Conservation (phyloP, 2,113 vertebrate genomes). For the Empidonax alnorum region DNA sequence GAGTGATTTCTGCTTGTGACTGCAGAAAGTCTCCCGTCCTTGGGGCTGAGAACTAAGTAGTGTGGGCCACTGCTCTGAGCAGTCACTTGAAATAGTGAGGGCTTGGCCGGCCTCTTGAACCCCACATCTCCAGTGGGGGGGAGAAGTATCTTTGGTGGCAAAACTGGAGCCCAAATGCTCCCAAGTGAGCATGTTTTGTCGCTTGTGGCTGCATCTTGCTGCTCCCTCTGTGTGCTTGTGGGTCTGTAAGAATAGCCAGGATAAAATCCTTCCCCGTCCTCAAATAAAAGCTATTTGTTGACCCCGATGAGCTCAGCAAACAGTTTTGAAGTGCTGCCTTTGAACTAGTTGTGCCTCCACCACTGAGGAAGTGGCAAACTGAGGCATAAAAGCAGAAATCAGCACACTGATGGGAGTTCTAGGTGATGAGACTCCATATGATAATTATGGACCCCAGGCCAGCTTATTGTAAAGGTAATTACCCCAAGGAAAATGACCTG, state of each 20-base stretch:
- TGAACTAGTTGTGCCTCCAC: not conserved
- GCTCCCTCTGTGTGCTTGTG: not conserved
- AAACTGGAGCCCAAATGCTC: not conserved
- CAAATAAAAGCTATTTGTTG: not conserved
- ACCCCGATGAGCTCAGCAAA: fast-evolving
- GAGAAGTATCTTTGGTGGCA: not conserved
- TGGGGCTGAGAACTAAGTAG: not conserved
- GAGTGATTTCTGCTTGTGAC: not conserved
- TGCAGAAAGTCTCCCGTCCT: not conserved
- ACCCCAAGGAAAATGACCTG: not conserved
- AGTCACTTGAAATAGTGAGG: not conserved
- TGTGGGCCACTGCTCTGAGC: not conserved
- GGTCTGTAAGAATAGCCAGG: not conserved
- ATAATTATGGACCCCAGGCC: not conserved
- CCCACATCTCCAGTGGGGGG: not conserved
- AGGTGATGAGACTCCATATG: not conserved
- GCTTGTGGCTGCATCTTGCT: not conserved
- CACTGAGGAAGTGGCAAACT: not conserved
- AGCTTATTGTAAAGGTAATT: not conserved
- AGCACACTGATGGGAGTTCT: not conserved
- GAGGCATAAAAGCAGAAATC: not conserved
- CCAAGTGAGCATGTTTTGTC: not conserved
- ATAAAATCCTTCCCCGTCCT: not conserved
- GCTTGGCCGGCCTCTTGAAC: not conserved
- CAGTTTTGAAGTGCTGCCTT: not conserved